Conservation (phyloP, 2,797 vertebrate genomes). For the Arctocebus calabarensis region DNA sequence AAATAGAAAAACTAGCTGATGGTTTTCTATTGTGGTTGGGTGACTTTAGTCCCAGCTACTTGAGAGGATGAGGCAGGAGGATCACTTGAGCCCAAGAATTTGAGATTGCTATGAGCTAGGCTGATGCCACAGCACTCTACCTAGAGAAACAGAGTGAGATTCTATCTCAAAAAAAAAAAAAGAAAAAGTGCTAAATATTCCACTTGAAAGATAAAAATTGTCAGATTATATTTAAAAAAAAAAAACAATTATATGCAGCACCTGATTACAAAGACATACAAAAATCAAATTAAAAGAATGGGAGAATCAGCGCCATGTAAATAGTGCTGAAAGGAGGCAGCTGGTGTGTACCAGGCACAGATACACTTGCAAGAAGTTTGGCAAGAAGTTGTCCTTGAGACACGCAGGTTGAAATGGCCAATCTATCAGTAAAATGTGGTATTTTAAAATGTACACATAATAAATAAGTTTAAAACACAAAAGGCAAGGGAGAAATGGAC, state of each 20-base stretch:
- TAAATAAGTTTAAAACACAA: neutral
- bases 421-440: neutral
- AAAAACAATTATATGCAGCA: neutral
- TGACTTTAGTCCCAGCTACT: too few relatives aligned
- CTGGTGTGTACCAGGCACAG: rapidly evolving
- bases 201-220: neutral
- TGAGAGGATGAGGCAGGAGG: too few relatives aligned
- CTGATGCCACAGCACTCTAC: too few relatives aligned
- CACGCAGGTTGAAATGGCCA: neutral
- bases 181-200: neutral
- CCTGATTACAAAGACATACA: neutral
- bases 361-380: neutral
- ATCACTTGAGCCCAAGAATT: too few relatives aligned
- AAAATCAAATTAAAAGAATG: neutral
- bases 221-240: neutral
- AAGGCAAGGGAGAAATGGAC: neutral
- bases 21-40: too few relatives aligned
- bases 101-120: too few relatives aligned
- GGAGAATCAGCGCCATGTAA: neutral
- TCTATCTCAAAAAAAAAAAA: too few relatives aligned
- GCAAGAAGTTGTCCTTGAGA: neutral
- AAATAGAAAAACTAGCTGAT: too few relatives aligned
- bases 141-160: too few relatives aligned
- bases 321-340: too few relatives aligned
- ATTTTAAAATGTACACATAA: neutral